Conservation (phyloP, 92 coral and sea anemone genomes). For the Montipora capitata region DNA sequence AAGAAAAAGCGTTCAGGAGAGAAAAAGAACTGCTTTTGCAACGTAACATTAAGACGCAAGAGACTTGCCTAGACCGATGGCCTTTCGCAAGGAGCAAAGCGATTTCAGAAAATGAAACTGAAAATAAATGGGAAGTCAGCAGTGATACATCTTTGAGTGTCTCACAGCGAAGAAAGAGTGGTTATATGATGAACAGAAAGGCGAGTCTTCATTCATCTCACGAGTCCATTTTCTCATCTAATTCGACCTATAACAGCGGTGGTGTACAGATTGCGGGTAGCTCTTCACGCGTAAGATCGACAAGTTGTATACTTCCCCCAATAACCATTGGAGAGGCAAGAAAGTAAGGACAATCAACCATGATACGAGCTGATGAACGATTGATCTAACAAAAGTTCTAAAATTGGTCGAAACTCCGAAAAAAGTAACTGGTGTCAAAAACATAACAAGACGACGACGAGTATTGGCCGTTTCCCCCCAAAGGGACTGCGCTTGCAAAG, state of each 20-base stretch:
- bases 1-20: slow-evolving; percentile 32
- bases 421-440: background rate
- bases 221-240: slow-evolving; percentile 2
- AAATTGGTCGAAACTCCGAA: background rate
- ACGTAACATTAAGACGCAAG: slow-evolving; percentile 5
- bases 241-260: background rate
- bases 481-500: too few relatives aligned
- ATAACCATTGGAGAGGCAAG: background rate
- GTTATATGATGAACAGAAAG: background rate
- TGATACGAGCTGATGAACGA: background rate
- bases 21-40: slow-evolving; percentile 40
- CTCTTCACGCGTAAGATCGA: slow-evolving; percentile 3
- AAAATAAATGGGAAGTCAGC: slow-evolving; percentile 12
- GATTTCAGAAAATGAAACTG: slow-evolving; percentile 2
- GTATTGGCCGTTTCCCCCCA: too few relatives aligned
- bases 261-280: background rate
- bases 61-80: background rate
- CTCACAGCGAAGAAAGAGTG: slow-evolving; percentile 25
- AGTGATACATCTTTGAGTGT: slow-evolving; percentile 32
- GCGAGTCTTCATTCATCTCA: background rate
- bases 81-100: background rate
- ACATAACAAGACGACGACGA: too few relatives aligned
- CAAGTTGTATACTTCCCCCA: slow-evolving; percentile 34
- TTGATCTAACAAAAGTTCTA: background rate
- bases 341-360: too few relatives aligned